Base-by-base conservation (phyloP, 2,888 invertebrate species). In the Crossocerus cetratus region DNA sequence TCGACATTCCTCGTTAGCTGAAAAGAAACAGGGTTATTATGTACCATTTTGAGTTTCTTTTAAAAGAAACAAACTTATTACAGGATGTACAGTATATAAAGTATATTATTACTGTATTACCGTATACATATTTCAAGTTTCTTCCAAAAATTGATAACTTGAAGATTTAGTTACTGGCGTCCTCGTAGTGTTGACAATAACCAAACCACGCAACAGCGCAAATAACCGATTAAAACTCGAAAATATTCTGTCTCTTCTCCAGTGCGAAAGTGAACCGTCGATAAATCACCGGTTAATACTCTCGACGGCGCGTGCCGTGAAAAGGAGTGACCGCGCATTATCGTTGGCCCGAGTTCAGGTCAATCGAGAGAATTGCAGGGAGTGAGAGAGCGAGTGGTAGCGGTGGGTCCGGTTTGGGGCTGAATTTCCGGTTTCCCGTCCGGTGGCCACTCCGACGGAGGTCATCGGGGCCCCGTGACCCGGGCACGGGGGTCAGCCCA, bases 401-500 rank as follows among this genome's bases (percentile, higher is more conserved):
- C 16, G 16, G 49, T 72, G 69, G 74, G 80, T 83, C 87, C 84
- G 87, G 86, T 87, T 86, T 76, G 76, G 76, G 49, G 60, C 45
- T 44, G 77, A 74, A 77, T 86, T 87, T 87, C 87, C 86, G 85
- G 87, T 88, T 87, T 75, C 73, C 57, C 75, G 72, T 70, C 69
- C 70, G 74, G 77, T 69, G 80, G 58, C 74, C 78, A 76, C 78
- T 76, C 74, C 57, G 62, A 18, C 23, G 54, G 60, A 74, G 82
- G 82, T 82, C 78, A 82, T 65, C 58, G 49, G 66, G 70, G 69
- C 62, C 77, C 73, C 73, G 78, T 76, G 81, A 76, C 77, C 81
- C 71, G 82, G 89, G 89, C 88, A n/a, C 89, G 86, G 81, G 84
- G 88, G 87, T 88, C 89, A 88, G 88, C 86, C 89, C 88, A 89